Evolutionary conservation across 2,113 vertebrate genomes (phyloP).

Genomic region (Catharus bicknelli): DNA sequence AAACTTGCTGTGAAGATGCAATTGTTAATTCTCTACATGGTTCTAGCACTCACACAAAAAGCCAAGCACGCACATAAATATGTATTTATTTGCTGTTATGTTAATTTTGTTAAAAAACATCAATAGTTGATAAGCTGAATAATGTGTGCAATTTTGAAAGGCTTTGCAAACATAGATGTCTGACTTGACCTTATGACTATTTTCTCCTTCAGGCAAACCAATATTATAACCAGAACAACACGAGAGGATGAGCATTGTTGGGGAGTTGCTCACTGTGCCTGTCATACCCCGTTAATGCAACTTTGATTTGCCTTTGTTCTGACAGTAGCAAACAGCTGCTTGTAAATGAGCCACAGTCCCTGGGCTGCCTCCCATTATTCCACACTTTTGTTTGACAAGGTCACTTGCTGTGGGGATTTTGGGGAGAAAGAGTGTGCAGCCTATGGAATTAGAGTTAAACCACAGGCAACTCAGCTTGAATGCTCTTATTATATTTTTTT

Average conservation of each 20-base stretch:
- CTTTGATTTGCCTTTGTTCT: constrained; percentile 87
- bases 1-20: neutral
- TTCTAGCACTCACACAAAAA: neutral
- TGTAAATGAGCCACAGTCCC: constrained; percentile 88
- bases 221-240: constrained; percentile 59
- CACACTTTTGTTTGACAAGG: constrained; percentile 85
- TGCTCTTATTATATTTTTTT: constrained; percentile 74
- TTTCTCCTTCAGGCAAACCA: constrained; percentile 53
- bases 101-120: constrained; percentile 16
- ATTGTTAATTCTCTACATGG: neutral
- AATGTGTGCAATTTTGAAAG: constrained; percentile 29
- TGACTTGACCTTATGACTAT: constrained; percentile 44
- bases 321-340: constrained; percentile 90
- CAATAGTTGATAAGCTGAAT: constrained; percentile 3
- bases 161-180: constrained; percentile 35
- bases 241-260: constrained; percentile 63
- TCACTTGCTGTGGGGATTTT: constrained; percentile 88
- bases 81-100: neutral
- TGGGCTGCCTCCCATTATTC: constrained; percentile 82
- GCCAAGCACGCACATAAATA: neutral
- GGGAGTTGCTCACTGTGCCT: constrained; percentile 82
- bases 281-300: constrained; percentile 82
- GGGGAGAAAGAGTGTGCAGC: constrained; percentile 77
- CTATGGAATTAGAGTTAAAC: constrained; percentile 81
- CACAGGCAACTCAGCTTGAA: constrained; percentile 83